A percentile compares a stretch with the other conserved stretches of the same genome.
Evolutionary conservation across 2,888 invertebrate genomes (phyloP).

Genomic region (Eustalomyia histrio): DNA sequence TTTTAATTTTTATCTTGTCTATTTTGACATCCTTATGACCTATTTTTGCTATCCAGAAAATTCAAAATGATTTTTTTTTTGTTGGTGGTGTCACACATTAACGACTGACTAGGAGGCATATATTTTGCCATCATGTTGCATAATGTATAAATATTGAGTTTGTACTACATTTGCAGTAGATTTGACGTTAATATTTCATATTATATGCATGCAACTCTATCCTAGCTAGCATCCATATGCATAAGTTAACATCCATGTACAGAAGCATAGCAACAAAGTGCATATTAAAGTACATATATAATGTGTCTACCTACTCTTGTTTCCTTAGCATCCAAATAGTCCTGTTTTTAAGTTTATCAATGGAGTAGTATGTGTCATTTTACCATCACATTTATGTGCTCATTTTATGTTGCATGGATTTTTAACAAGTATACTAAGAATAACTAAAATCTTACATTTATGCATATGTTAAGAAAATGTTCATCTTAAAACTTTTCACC

Average conservation of each 20-base stretch:
- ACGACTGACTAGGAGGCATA: slow-evolving; percentile 28
- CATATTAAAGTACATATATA: slow-evolving; percentile 17
- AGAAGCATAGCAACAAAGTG: slow-evolving; percentile 13
- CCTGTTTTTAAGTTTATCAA: neutral
- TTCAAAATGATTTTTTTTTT: neutral
- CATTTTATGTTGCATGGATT: slow-evolving; percentile 16
- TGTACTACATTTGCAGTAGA: slow-evolving; percentile 36
- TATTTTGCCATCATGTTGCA: slow-evolving; percentile 50
- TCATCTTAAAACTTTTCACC: too few relatives aligned
- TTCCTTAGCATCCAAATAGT: neutral
- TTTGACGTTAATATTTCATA: slow-evolving; percentile 43
- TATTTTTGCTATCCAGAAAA: neutral
- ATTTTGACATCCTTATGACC: slow-evolving; percentile 5
- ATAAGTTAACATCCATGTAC: too few relatives aligned
- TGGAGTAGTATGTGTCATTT: neutral
- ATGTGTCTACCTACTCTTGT: neutral
- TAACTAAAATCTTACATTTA: neutral
- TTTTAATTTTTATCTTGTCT: neutral
- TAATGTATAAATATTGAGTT: slow-evolving; percentile 51
- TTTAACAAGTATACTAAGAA: neutral
- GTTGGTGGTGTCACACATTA: slow-evolving; percentile 20
- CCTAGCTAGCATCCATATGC: neutral
- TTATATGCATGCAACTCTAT: neutral
- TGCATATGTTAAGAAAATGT: too few relatives aligned
- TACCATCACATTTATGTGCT: slow-evolving; percentile 17